Base-by-base conservation (phyloP, 2,797 vertebrate species). In the Hippocampus kuda region DNA sequence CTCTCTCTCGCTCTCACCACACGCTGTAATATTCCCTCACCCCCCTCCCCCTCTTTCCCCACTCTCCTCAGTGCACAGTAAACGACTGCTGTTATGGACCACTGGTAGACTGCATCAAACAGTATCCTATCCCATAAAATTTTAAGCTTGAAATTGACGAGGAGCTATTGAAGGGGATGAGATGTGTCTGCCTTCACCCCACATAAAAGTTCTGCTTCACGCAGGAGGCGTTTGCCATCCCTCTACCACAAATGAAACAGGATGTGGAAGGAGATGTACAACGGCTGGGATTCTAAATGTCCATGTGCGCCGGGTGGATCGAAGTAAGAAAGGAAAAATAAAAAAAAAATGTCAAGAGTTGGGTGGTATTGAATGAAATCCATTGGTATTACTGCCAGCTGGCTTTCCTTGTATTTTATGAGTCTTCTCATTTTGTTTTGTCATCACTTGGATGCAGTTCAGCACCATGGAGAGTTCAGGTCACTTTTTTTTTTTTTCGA, bases 51-150 rank as follows among this genome's bases (percentile, higher is more conserved):
- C 26, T 16, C 24, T 9, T 11, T 73, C 85, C 69, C 71, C 77
- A 72, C 78, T 85, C 84, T 91, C 89, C 92, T 86, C 93, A 99
- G 97, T 98, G 97, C 90, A 94, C 93, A 85, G 92, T 98, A 92
- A 98, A 99, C 79, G 97, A 99, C 93, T 99, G 94, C 89, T 99
- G 96, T 94, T 99, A 99, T 92, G 97, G 97, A 92, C 97, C 97
- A 77, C 92, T 98, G 94, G 97, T 99, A 89, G 97, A 98, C 94
- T 96, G 95, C 94, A 98, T 99, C 94, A 99, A 98, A 94, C 97
- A 99, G 96, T 98, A 99, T 99, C 97, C 94, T 98, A 93, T 91
- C 88, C 88, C 93, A 94, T 95, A 94, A 95, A 94, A 94, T 93
- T 91, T 95, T 88, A 91, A 94, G 92, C 91, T 93, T 89, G 87